Base-by-base conservation (phyloP, 2,797 vertebrate genomes). In the Craterocephalus amniculus region DNA sequence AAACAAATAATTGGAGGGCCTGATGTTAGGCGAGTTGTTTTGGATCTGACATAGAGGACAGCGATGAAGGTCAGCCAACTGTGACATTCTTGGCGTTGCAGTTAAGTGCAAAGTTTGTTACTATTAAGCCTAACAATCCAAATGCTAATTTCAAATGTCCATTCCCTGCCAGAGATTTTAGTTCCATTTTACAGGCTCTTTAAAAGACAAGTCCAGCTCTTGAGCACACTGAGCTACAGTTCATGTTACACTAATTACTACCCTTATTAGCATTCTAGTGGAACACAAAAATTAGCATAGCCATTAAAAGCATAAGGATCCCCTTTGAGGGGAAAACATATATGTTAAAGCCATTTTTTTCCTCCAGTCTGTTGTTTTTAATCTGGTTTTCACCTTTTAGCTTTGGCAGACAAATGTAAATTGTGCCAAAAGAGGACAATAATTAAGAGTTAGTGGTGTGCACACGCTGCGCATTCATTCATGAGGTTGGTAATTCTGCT, bases 261-360 rank as follows among this genome's bases (percentile, higher is more conserved):
- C 51, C 70, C 76, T 84, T 85, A 92, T 92, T 91, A 88, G 87
- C 86, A 92, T 91, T 88, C 88, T 66, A 67, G 74, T 77, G 80
- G 74, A 81, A 83, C 72, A 77, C 70, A 76, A 70, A 75, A 78
- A 88, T 92, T 91, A 90, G 78, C 79, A 77, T 84, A 82, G 68
- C 74, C 83, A 84, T 89, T 89, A 88, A 81, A 81, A 66, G 60
- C 57, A 76, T 56, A 73, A 81, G 71, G 65, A 64, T 75, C 62
- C 81, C 73, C 71, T 72, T 65, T 68, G 67, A 71, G 58, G 56
- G 26, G 70, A 73, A 61, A 72, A 82, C 75, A 81, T 68, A 54
- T 60, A 58, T 78, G 55, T 79, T 85, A 81, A 43, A 56, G 75
- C 54, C 66, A 32, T 27, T 60, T 72, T 70, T 76, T 13, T 38